These are phyloP conservation scores for Elysia crispata DNA, from an alignment of 2,888 invertebrate genomes.

Conservation along the genomic window DNA sequence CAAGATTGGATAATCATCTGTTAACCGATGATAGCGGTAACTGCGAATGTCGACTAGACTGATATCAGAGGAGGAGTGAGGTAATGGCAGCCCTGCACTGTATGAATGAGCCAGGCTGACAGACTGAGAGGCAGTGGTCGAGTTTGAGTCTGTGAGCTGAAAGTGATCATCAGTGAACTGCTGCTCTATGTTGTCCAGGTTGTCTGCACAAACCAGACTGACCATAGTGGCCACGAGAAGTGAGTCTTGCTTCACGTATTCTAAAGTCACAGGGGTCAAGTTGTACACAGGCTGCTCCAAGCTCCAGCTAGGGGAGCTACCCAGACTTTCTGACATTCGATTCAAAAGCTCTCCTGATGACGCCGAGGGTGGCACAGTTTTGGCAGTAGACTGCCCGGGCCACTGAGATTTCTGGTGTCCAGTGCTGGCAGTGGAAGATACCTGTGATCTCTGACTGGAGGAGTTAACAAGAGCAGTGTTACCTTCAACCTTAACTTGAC, in stretches of 20 bases:
- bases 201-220: conserved; percentile 71
- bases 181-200: conserved; percentile 68
- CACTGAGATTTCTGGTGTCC: background rate
- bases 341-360: background rate
- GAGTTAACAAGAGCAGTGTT: background rate
- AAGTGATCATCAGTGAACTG: conserved; percentile 66
- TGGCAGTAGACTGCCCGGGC: conserved; percentile 14
- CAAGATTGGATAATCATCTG: conserved; percentile 68
- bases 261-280: conserved; percentile 69
- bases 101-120: conserved; percentile 11
- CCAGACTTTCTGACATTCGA: conserved; percentile 14
- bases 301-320: conserved; percentile 16
- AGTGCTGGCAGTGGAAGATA: background rate
- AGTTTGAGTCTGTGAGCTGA: conserved; percentile 34
- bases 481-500: conserved; percentile 27
- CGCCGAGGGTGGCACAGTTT: too few species aligned
- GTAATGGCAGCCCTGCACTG: conserved; percentile 22
- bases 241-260: conserved; percentile 71
- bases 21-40: conserved; percentile 70
- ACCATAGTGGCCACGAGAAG: conserved; percentile 72
- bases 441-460: background rate
- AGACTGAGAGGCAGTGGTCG: conserved; percentile 6
- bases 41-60: conserved; percentile 71
- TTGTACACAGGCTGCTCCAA: conserved; percentile 45
- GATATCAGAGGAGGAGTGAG: conserved; percentile 63